Percentiles rank a stretch among this genome's conserved stretches.
These are phyloP conservation scores for Ceuthmochares aereus DNA, from an alignment of 2,113 vertebrate genomes.

Conservation along the genomic window DNA sequence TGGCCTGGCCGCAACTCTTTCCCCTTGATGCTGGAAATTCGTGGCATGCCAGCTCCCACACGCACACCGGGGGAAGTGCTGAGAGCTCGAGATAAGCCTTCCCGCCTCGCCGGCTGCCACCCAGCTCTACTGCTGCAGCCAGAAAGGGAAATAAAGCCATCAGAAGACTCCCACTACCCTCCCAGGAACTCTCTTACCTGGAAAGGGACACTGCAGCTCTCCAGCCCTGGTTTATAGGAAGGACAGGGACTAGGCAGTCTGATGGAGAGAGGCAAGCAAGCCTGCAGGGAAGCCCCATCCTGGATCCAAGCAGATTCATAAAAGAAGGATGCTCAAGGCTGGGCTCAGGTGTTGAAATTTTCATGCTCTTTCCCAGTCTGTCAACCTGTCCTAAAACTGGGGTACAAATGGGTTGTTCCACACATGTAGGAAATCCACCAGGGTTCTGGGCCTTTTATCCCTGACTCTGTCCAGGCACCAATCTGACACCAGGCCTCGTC, in stretches of 20 bases:
- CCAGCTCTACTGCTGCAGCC: conserved; percentile 1
- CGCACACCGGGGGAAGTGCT: conserved; percentile 88
- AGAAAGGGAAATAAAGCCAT: conserved; percentile 26
- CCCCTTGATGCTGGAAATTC: conserved; percentile 56
- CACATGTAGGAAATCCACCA: rapidly evolving
- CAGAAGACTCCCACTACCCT: neutral
- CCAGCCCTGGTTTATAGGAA: neutral
- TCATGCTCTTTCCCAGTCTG: rapidly evolving
- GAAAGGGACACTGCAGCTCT: neutral
- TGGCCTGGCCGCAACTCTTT: conserved; percentile 74
- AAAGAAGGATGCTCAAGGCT: neutral
- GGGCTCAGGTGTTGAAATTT: neutral
- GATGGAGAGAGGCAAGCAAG: rapidly evolving
- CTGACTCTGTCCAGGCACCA: neutral
- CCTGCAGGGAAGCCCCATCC: neutral
- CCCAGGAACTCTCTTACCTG: neutral
- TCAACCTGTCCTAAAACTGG: neutral
- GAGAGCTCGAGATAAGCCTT: conserved; percentile 90
- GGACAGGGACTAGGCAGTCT: neutral
- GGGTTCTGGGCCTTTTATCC: neutral
- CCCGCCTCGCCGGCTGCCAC: conserved; percentile 73
- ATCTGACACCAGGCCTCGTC: neutral
- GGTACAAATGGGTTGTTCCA: neutral
- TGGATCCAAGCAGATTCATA: neutral
- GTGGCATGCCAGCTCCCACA: conserved; percentile 82